A percentile compares a stretch with the other conserved stretches of the same genome.
Conservation (phyloP, 2,113 vertebrate genomes). For the mouse (Mus musculus) region DNA sequence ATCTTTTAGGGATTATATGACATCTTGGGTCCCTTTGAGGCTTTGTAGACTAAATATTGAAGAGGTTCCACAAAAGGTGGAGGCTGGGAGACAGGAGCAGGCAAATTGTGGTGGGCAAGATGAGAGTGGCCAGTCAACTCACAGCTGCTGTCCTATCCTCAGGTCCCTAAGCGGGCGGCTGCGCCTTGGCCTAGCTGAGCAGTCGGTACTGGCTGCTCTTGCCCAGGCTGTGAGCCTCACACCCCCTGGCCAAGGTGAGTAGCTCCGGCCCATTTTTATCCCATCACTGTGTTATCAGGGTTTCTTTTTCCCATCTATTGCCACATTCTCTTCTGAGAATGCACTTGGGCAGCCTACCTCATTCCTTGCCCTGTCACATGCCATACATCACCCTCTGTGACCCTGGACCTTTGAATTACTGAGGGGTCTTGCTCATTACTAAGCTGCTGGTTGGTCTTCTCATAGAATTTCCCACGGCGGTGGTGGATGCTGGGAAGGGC, state of each 20-base stretch:
- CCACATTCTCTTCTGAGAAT: not conserved
- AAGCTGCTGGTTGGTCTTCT: not conserved
- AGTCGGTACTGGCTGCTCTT: slow-evolving; percentile 91
- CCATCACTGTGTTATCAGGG: fast-evolving
- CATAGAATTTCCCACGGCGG: slow-evolving; percentile 88
- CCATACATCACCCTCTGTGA: fast-evolving
- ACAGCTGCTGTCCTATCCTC: not conserved
- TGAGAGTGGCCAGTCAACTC: fast-evolving
- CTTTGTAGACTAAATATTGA: not conserved
- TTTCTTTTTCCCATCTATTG: not conserved
- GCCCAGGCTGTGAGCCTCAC: slow-evolving; percentile 93
- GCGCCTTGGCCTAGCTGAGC: slow-evolving; percentile 94
- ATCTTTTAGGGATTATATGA: not conserved
- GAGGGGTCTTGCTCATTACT: not conserved
- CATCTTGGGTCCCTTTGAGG: not conserved
- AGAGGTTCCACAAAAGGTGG: not conserved
- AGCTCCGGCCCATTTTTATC: fast-evolving
- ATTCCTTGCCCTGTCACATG: not conserved
- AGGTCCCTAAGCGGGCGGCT: slow-evolving; percentile 95
- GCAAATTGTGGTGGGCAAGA: too few relatives aligned
- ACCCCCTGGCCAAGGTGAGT: slow-evolving; percentile 91
- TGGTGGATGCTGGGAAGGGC: slow-evolving; percentile 91
- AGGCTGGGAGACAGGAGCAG: not conserved
- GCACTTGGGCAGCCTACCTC: fast-evolving
- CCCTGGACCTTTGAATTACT: not conserved